Evolutionary conservation across 2,113 vertebrate species (phyloP), one percentile per base, ranked within the genome.

Genomic region (Mixornis gularis): DNA sequence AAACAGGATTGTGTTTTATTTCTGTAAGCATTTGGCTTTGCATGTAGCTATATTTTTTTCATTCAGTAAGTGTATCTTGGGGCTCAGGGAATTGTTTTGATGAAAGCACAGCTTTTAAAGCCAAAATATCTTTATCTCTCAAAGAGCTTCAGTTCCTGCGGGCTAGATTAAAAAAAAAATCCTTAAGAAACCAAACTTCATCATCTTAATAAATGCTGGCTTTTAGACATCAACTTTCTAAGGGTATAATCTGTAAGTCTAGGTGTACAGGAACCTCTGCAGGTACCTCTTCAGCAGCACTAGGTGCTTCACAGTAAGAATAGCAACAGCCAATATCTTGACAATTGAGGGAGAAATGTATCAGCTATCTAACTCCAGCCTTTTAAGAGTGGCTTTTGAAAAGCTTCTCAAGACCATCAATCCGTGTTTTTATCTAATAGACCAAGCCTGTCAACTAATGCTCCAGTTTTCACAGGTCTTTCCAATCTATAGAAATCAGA

Each of bases 31-130:
- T 87, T 94, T 93, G 78, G 27, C 82, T 86, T 90, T 92, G 51
- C 18, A 7, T 71, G 69, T 51, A 63, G 59, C 59, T 95, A 73
- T 91, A 68, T 95, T 96, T 95, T 96, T 95, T 91, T 73, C 70
- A 76, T 91, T 92, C 84, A 63, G 66, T 87, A 87, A 86, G 71
- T 70, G 43, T 82, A 59, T 82, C 78, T 85, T 66, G 84, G 74
- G 63, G 63, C 60, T 85, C 51, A 25, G 81, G 48, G 59, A 93
- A 82, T 78, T 85, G 43, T 85, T 95, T 79, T 89, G 84, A 95
- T 78, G 74, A 96, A 96, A 94, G 30, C n/a, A 53, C 7, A 9
- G 13, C 46, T 72, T 87, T 93, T 82, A 44, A 82, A 87, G 70
- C 80, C 68, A 53, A 93, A 95, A 73, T 92, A 60, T 76, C 63